Conservation (phyloP, 2,797 vertebrate genomes). For the Erithacus rubecula region DNA sequence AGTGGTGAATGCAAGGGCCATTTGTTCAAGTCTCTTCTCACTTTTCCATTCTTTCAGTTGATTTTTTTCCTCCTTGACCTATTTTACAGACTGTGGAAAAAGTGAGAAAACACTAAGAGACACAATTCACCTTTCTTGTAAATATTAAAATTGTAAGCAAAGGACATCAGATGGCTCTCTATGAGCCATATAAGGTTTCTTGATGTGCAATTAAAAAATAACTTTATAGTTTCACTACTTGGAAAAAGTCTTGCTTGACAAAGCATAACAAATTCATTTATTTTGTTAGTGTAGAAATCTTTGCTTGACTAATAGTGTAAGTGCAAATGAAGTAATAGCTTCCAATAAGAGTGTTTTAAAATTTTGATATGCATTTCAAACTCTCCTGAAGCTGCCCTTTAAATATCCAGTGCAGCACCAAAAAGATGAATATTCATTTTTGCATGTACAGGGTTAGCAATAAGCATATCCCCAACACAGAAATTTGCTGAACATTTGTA, state of each 20-base stretch:
- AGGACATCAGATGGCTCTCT: not conserved
- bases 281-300: not conserved
- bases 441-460: not conserved
- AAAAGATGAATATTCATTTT: not conserved
- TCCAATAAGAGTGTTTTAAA: not conserved
- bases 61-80: not conserved
- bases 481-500: not conserved
- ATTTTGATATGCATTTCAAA: not conserved
- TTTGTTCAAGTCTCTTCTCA: not conserved
- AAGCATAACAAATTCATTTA: not conserved
- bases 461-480: not conserved
- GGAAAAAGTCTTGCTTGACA: not conserved
- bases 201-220: not conserved
- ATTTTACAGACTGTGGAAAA: not conserved
- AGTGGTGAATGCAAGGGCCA: not conserved
- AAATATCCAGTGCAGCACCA: not conserved
- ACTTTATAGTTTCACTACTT: not conserved
- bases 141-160: not conserved
- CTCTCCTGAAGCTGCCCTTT: not conserved
- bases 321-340: not conserved
- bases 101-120: not conserved
- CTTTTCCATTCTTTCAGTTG: not conserved
- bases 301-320: not conserved
- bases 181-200: not conserved
- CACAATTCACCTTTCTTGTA: not conserved